Conservation (phyloP, 2,888 invertebrate species). For the Ennomos erosarius region DNA sequence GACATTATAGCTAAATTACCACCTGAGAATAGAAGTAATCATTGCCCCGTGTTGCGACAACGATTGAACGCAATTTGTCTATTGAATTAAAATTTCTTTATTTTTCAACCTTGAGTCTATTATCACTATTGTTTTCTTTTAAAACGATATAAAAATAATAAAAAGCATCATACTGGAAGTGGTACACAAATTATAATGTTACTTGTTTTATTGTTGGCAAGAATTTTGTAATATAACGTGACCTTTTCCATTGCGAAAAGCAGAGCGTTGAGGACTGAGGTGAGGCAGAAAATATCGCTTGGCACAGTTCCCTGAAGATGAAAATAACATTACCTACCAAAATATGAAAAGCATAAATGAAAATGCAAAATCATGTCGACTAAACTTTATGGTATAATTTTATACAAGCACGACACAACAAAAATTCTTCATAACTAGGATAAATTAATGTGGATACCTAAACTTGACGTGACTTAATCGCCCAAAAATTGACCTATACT, state of each 20-base stretch:
- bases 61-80: constrained; percentile 64
- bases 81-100: constrained; percentile 56
- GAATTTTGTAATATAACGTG: constrained; percentile 17
- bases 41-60: constrained; percentile 39
- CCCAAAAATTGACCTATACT: too few relatives aligned
- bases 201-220: constrained; percentile 5
- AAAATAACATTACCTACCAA: constrained; percentile 3
- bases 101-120: constrained; percentile 74
- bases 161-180: constrained; percentile 32
- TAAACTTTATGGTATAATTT: too few relatives aligned
- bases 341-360: too few relatives aligned
- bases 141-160: constrained; percentile 37
- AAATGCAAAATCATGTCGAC: too few relatives aligned
- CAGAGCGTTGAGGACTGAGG: background rate
- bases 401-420: too few relatives aligned
- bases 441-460: too few relatives aligned
- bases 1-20: constrained; percentile 42
- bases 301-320: constrained; percentile 10
- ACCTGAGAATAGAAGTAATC: constrained; percentile 25
- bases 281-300: constrained; percentile 9
- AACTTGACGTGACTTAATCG: too few relatives aligned
- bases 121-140: constrained; percentile 65
- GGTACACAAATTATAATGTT: constrained; percentile 16
- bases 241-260: constrained; percentile 10
- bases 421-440: too few relatives aligned